phyloP scores from a whole-genome alignment of 2,888 invertebrate genomes.

The Philereme transversata region DNA sequence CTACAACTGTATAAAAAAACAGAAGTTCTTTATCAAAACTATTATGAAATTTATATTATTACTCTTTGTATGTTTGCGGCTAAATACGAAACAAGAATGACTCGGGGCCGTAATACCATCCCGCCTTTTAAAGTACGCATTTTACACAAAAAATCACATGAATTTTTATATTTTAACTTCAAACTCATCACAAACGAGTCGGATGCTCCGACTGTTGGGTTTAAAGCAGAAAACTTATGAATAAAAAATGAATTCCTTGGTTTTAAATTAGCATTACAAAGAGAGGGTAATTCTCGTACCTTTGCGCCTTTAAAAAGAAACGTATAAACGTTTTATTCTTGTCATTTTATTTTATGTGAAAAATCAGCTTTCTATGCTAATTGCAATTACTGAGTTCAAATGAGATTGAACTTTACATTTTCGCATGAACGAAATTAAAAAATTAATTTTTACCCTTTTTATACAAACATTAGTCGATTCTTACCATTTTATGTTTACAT shows the following conservation, averaged over 20 bases:
- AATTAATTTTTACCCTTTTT: background rate
- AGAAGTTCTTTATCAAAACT: no score
- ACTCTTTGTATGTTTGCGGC: conserved; percentile 19
- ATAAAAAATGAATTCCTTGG: conserved; percentile 84
- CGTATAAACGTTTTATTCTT: conserved; percentile 68
- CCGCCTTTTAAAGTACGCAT: conserved; percentile 42
- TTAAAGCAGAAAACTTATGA: conserved; percentile 82
- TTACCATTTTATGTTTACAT: no score
- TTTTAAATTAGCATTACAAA: conserved; percentile 83
- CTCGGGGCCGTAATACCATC: conserved; percentile 33
- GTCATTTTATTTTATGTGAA: conserved; percentile 72
- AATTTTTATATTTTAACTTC: conserved; percentile 60
- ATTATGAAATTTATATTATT: conserved; percentile 32
- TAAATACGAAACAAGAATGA: conserved; percentile 36
- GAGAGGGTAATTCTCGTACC: conserved; percentile 81
- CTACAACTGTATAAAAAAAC: no score
- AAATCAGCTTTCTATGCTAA: conserved; percentile 66
- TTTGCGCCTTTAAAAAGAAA: conserved; percentile 73
- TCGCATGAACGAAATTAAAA: background rate
- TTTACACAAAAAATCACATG: conserved; percentile 52
- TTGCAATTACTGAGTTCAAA: conserved; percentile 22
- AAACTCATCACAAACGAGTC: conserved; percentile 75
- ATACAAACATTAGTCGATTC: background rate
- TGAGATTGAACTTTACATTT: conserved; percentile 4
- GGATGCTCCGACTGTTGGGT: conserved; percentile 77